A percentile compares a stretch with the other conserved stretches of the same genome.
phyloP scores from a whole-genome alignment of 2,888 invertebrate species.

The Pyrgus malvae region DNA sequence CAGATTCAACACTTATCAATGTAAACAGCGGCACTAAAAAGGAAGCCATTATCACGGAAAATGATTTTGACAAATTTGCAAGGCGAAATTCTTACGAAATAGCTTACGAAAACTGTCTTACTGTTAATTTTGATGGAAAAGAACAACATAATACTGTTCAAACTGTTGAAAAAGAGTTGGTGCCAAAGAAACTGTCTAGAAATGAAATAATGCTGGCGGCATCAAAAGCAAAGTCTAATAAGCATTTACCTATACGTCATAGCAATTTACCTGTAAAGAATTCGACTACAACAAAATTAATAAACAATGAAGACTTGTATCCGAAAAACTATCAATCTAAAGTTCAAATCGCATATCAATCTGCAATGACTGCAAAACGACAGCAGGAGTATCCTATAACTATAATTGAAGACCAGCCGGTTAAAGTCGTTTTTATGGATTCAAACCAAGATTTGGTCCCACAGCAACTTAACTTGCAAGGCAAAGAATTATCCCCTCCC shows the following conservation, averaged over 20 bases:
- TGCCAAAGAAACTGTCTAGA: slow-evolving; percentile 50
- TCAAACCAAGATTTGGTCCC: slow-evolving; percentile 53
- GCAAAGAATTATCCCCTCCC: slow-evolving; percentile 60
- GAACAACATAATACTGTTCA: slow-evolving; percentile 60
- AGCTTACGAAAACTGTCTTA: slow-evolving; percentile 65
- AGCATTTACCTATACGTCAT: slow-evolving; percentile 45
- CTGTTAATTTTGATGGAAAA: slow-evolving; percentile 60
- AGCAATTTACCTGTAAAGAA: slow-evolving; percentile 44
- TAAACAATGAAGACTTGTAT: slow-evolving; percentile 46
- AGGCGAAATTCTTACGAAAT: slow-evolving; percentile 71
- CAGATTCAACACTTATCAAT: slow-evolving; percentile 32
- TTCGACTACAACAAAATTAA: slow-evolving; percentile 40
- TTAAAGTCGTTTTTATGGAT: slow-evolving; percentile 71
- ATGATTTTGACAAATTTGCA: slow-evolving; percentile 74
- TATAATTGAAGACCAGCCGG: slow-evolving; percentile 74
- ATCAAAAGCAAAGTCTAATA: slow-evolving; percentile 51
- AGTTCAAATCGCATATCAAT: slow-evolving; percentile 69
- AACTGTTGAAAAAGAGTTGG: slow-evolving; percentile 54
- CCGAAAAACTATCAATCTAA: slow-evolving; percentile 66
- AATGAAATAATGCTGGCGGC: slow-evolving; percentile 51
- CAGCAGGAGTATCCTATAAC: slow-evolving; percentile 62
- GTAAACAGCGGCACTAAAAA: slow-evolving; percentile 46
- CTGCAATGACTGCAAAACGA: slow-evolving; percentile 63
- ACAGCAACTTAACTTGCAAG: slow-evolving; percentile 59
- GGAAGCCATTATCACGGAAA: slow-evolving; percentile 69